Percentiles rank a stretch among this genome's conserved stretches.
These are phyloP conservation scores for Orthosia incerta DNA, from an alignment of 2,888 invertebrate genomes.

Conservation along the genomic window DNA sequence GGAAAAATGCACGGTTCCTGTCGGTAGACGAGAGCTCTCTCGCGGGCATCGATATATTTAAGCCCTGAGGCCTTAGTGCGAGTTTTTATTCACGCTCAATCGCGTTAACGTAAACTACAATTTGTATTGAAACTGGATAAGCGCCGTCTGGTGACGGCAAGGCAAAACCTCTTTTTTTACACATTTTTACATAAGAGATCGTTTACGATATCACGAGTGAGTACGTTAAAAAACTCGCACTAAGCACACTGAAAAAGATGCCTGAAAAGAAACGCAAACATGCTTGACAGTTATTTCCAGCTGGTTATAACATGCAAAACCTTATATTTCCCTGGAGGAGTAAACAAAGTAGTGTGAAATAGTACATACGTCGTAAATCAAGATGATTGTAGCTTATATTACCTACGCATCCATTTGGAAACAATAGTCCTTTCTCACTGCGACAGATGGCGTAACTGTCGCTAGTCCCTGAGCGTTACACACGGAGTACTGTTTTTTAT, in stretches of 20 bases:
- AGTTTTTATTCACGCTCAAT: too few species aligned
- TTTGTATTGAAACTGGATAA: too few species aligned
- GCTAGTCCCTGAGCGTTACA: slow-evolving; percentile 4
- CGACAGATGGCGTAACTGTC: slow-evolving; percentile 24
- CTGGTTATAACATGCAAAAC: slow-evolving; percentile 17
- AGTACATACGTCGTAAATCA: slow-evolving; percentile 33
- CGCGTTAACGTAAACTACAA: too few species aligned
- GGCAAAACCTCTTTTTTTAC: too few species aligned
- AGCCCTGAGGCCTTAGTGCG: too few species aligned
- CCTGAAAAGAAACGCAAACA: not conserved
- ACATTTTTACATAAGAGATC: too few species aligned
- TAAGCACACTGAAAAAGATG: not conserved
- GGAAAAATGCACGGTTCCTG: not conserved
- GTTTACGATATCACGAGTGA: too few species aligned
- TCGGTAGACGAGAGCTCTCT: not conserved
- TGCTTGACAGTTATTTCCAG: too few species aligned
- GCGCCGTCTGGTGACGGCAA: too few species aligned
- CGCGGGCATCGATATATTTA: too few species aligned
- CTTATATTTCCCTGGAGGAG: slow-evolving; percentile 38
- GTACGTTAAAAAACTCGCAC: too few species aligned
- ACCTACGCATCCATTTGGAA: slow-evolving; percentile 29
- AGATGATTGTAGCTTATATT: slow-evolving; percentile 23
- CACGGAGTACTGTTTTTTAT: not conserved
- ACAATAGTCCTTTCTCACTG: slow-evolving; percentile 33
- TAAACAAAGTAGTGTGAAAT: slow-evolving; percentile 31